phyloP scores from a whole-genome alignment of 2,797 vertebrate genomes.

The Macroramphosus scolopax region DNA sequence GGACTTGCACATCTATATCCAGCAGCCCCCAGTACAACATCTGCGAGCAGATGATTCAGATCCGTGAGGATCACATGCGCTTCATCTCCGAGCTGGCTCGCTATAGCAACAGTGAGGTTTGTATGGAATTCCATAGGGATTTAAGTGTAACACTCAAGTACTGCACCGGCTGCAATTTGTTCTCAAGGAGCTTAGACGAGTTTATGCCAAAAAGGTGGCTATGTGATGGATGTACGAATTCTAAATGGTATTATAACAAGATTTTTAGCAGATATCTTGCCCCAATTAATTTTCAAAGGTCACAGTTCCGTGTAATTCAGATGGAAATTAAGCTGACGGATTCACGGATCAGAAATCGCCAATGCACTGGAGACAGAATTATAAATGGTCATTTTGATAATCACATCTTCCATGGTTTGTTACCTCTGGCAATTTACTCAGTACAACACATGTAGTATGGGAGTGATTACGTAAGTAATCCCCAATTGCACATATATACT shows the following conservation, averaged over 20 bases:
- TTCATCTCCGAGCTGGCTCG: slow-evolving; percentile 99
- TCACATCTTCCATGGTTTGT: neutral
- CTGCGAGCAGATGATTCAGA: slow-evolving; percentile 99
- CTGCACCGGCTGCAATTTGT: too few species aligned
- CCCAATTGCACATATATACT: too few species aligned
- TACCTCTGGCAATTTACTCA: too few species aligned
- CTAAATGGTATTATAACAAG: too few species aligned
- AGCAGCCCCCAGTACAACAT: slow-evolving; percentile 99
- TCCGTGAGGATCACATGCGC: slow-evolving; percentile 97
- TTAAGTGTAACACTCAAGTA: neutral
- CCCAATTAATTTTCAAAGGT: too few species aligned
- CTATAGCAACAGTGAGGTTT: slow-evolving; percentile 96
- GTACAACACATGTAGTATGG: too few species aligned
- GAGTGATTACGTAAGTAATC: too few species aligned
- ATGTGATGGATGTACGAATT: too few species aligned
- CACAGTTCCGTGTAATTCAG: slow-evolving; percentile 15
- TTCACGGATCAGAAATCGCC: slow-evolving; percentile 1
- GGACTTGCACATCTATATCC: slow-evolving; percentile 91
- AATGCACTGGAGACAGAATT: neutral
- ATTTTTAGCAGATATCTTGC: too few species aligned
- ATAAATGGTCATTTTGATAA: slow-evolving; percentile 1
- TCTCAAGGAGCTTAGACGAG: neutral
- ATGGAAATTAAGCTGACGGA: slow-evolving; percentile 25
- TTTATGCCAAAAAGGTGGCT: too few species aligned
- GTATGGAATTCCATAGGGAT: slow-evolving; percentile 12